These are phyloP conservation scores for Zaprionus capensis DNA, from an alignment of 1,140 invertebrate genomes.

Conservation along the genomic window DNA sequence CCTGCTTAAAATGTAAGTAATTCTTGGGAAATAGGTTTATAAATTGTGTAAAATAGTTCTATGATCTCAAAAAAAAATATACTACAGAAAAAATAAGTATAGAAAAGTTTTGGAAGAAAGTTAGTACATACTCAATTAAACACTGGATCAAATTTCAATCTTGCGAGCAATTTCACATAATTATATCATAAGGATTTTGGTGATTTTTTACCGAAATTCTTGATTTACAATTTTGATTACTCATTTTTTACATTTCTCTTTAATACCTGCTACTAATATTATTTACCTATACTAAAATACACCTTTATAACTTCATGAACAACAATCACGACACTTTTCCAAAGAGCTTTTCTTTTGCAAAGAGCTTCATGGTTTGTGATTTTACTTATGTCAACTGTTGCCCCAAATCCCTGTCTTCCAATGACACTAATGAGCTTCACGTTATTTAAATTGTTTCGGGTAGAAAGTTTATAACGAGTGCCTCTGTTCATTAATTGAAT, in stretches of 20 bases:
- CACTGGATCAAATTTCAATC: no score
- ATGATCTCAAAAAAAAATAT: no score
- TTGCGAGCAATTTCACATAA: no score
- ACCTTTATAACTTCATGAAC: neutral
- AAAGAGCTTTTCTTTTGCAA: neutral
- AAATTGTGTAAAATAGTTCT: no score
- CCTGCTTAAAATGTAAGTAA: neutral
- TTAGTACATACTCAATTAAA: no score
- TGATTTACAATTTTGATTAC: no score
- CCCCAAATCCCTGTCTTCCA: neutral
- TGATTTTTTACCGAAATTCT: no score
- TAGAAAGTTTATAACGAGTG: slow-evolving; percentile 15
- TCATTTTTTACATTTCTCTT: no score
- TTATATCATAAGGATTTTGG: no score
- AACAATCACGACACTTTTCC: slow-evolving; percentile 13
- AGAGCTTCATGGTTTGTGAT: slow-evolving; percentile 12
- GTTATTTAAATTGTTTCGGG: slow-evolving; percentile 41
- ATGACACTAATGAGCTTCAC: slow-evolving; percentile 19
- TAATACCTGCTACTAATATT: no score
- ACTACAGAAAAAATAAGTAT: no score
- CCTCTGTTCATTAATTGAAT: slow-evolving; percentile 33
- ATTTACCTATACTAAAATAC: neutral
- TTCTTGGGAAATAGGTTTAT: neutral
- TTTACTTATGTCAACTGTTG: neutral
- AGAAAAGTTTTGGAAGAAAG: no score